Base-by-base conservation (phyloP, 2,888 invertebrate species). In the Archips xylosteana region DNA sequence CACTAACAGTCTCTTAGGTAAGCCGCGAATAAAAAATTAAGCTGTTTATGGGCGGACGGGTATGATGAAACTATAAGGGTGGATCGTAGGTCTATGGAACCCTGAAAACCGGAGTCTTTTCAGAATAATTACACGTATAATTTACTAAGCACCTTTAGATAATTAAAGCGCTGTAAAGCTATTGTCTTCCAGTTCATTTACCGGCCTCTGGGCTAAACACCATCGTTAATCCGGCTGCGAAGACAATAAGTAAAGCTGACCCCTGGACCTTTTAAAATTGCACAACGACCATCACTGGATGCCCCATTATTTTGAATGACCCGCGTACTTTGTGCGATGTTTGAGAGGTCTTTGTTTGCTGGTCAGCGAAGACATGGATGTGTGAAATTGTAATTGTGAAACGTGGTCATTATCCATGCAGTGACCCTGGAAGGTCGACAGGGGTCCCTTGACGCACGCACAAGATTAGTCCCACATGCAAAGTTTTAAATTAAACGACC, bases 401-500 rank as follows among this genome's bases (percentile, higher is more conserved):
- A 84, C 84, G 84, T 83, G 81, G 84, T 83, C 82, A 86, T 88
- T 88, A 86, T 84, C 86, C 85, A 86, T 85, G 83, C 87, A 85
- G 82, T 79, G 79, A 80, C 85, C 82, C 78, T 80, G 81, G 81
- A 80, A 79, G 79, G 79, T 54, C 83, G 86, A 78, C 84, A 82
- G 80, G 79, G 84, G 85, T 86, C 85, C 81, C 83, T 78, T 82
- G 84, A 86, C 84, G 79, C 75, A 82, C 81, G 81, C 81, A 76
- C 80, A 86, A 89, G 88, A 89, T 89, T 87, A 89, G 85, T 83
- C 86, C 87, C 84, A 82, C 86, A 89, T 88, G 85, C 76, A 84
- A 87, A 88, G 85, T 89, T 87, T 89, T 85, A 88, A 90, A 88
- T 88, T 87, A 89, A 87, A 86, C 81, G 79, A 65, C 60, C 73